Conservation (phyloP, 2,113 vertebrate species). For the Nanorana parkeri region DNA sequence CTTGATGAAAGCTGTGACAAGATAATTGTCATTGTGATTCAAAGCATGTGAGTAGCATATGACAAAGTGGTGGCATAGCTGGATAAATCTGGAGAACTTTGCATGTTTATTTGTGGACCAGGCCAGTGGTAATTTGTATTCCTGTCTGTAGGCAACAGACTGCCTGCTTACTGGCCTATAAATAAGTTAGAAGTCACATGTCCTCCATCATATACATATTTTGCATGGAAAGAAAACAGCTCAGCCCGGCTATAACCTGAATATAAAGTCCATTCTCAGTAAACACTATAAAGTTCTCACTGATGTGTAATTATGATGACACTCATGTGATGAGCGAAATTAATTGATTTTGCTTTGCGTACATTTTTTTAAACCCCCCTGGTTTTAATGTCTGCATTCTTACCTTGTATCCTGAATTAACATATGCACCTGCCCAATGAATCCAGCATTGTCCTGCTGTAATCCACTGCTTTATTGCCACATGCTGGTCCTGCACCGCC, state of each 20-base stretch:
- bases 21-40: not conserved
- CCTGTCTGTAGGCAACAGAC: not conserved
- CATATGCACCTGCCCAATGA: too few relatives aligned
- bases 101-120: conserved; percentile 25
- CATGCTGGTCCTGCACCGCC: too few relatives aligned
- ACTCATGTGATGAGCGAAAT: too few relatives aligned
- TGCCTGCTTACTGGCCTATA: conserved; percentile 5
- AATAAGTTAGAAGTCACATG: conserved; percentile 23
- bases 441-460: too few relatives aligned
- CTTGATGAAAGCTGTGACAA: not conserved
- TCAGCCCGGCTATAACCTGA: not conserved
- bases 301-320: too few relatives aligned
- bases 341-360: too few relatives aligned
- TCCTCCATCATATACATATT: not conserved
- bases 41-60: not conserved
- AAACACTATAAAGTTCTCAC: too few relatives aligned
- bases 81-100: not conserved
- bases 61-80: conserved; percentile 18
- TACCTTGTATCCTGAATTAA: too few relatives aligned
- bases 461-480: too few relatives aligned
- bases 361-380: too few relatives aligned
- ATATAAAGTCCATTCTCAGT: too few relatives aligned
- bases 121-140: conserved; percentile 16
- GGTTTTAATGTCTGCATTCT: too few relatives aligned
- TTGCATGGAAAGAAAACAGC: not conserved